phyloP scores from a whole-genome alignment of 2,113 vertebrate genomes.

The Hypomesus transpacificus region DNA sequence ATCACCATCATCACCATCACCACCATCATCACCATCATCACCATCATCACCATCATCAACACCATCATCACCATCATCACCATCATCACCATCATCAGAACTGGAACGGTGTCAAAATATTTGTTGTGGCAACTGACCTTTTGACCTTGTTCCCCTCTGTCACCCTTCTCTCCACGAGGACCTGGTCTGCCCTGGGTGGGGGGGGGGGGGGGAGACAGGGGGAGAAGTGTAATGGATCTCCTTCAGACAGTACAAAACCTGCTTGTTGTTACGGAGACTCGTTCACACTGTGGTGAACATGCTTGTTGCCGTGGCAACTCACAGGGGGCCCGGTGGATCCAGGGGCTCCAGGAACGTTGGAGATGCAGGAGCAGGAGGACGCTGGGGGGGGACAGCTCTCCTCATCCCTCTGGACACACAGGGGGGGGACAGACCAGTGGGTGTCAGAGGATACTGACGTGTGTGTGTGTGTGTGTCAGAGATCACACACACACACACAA shows the following conservation, averaged over 20 bases:
- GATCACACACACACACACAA: too few species aligned
- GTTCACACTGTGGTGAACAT: too few species aligned
- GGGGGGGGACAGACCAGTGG: too few species aligned
- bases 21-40: not conserved
- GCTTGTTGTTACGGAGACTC: too few species aligned
- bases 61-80: not conserved
- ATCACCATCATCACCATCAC: not conserved
- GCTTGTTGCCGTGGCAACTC: constrained; percentile 45
- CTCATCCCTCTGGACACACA: constrained; percentile 75
- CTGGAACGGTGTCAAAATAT: too few species aligned
- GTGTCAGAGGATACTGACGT: too few species aligned
- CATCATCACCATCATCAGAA: too few species aligned
- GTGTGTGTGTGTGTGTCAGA: too few species aligned
- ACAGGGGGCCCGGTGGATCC: constrained; percentile 81
- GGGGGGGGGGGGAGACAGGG: not conserved
- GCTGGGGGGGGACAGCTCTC: constrained; percentile 77
- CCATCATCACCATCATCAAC: not conserved
- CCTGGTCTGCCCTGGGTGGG: constrained; percentile 82
- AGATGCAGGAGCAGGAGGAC: constrained; percentile 78
- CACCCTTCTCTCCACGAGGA: constrained; percentile 80
- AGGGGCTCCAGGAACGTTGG: constrained; percentile 70
- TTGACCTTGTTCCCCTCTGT: constrained; percentile 80
- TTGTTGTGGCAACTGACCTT: constrained; percentile 68
- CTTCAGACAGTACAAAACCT: not conserved
- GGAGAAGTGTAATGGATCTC: not conserved